A percentile compares a stretch with the other conserved stretches of the same genome.
Evolutionary conservation across 2,113 vertebrate species (phyloP).

Genomic region (Cygnus atratus): DNA sequence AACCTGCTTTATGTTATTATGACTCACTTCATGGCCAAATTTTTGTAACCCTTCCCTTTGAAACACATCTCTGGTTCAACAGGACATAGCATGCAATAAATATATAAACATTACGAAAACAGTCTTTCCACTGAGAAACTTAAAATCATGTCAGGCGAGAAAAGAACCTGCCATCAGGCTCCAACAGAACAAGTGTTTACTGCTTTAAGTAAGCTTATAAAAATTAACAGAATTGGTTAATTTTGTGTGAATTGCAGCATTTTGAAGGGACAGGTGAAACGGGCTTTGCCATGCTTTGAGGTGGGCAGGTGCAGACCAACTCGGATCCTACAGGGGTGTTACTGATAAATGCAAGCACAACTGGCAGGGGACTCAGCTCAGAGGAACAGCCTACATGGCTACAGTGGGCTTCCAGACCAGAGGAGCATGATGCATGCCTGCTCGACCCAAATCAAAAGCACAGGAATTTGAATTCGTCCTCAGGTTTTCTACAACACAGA

Average conservation of each 20-base stretch:
- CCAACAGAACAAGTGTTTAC: background rate
- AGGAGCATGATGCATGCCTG: background rate
- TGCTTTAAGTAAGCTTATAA: background rate
- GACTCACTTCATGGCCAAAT: background rate
- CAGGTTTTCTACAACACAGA: fast-evolving
- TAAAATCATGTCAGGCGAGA: background rate
- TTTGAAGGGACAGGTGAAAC: background rate
- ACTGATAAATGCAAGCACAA: fast-evolving
- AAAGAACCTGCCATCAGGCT: background rate
- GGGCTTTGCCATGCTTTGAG: background rate
- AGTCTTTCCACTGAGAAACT: background rate
- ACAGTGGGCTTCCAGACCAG: background rate
- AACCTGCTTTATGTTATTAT: fast-evolving
- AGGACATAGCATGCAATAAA: background rate
- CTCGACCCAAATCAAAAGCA: background rate
- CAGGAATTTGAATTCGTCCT: background rate
- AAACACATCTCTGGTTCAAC: background rate
- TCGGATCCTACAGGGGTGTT: background rate
- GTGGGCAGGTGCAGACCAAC: background rate
- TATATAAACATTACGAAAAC: background rate
- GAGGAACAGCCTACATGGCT: background rate
- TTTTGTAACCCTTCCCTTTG: background rate
- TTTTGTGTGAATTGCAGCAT: background rate
- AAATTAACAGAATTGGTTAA: background rate
- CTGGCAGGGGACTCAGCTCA: background rate